phyloP scores from a whole-genome alignment of 2,797 vertebrate genomes.

The Gobionotothen gibberifrons region DNA sequence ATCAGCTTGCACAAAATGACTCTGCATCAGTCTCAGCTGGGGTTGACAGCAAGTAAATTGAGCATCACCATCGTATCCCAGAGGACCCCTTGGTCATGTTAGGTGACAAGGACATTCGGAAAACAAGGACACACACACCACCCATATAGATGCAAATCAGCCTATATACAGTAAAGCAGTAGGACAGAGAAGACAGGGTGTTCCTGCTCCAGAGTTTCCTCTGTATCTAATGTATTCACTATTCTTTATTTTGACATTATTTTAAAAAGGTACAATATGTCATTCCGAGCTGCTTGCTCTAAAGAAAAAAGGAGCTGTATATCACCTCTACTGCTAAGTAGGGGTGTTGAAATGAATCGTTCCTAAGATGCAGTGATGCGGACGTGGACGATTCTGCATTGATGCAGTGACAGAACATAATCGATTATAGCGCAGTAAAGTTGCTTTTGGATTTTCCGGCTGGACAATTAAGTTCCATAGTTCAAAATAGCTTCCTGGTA shows the following conservation, averaged over 20 bases:
- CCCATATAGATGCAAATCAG: background rate
- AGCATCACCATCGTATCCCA: background rate
- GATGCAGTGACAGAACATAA: too few species aligned
- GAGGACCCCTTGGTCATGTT: background rate
- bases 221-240: background rate
- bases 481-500: too few species aligned
- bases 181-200: background rate
- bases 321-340: too few species aligned
- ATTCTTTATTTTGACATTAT: background rate
- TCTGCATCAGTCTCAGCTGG: constrained; percentile 2
- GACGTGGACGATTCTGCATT: too few species aligned
- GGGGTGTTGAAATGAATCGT: too few species aligned
- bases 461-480: too few species aligned
- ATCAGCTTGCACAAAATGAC: constrained; percentile 2
- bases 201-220: background rate
- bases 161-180: background rate
- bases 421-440: too few species aligned
- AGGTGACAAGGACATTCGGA: background rate
- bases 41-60: constrained; percentile 2
- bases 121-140: background rate
- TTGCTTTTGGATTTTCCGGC: too few species aligned
- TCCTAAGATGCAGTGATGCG: too few species aligned
- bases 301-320: too few species aligned
- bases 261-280: too few species aligned
- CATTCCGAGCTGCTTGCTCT: too few species aligned